phyloP scores from a whole-genome alignment of 2,797 vertebrate species.

The Catostomus latipinnis region DNA sequence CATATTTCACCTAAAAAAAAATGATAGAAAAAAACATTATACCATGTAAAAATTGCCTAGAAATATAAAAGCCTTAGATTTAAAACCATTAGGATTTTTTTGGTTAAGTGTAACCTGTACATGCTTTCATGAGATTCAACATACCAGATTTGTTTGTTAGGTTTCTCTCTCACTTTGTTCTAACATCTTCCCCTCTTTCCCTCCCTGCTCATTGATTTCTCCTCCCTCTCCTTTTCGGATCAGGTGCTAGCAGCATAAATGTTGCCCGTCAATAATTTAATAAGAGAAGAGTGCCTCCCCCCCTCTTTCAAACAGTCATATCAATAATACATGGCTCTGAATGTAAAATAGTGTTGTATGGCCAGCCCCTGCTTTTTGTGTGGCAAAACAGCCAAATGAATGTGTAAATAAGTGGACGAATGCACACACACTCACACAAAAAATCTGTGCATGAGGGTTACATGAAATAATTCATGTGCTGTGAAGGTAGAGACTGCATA shows the following conservation, averaged over 20 bases:
- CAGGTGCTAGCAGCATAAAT: slow-evolving; percentile 68
- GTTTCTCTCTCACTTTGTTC: not conserved
- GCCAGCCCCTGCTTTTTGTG: slow-evolving; percentile 14
- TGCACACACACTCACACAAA: slow-evolving; percentile 23
- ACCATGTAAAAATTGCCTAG: too few species aligned
- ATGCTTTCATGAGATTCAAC: too few species aligned
- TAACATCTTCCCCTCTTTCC: not conserved
- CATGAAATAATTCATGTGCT: slow-evolving; percentile 25
- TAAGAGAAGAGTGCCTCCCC: slow-evolving; percentile 54
- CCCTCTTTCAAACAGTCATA: slow-evolving; percentile 54
- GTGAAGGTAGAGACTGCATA: not conserved
- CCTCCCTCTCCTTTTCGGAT: slow-evolving; percentile 58
- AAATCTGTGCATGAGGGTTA: not conserved
- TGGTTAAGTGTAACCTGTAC: too few species aligned
- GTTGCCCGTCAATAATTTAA: slow-evolving; percentile 80
- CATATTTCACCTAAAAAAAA: too few species aligned
- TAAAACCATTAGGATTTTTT: too few species aligned
- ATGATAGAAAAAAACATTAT: too few species aligned
- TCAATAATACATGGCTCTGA: slow-evolving; percentile 70
- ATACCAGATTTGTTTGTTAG: not conserved
- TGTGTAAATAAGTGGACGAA: slow-evolving; percentile 38
- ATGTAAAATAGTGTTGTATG: slow-evolving; percentile 26
- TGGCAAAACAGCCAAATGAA: slow-evolving; percentile 27
- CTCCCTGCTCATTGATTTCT: too few species aligned
- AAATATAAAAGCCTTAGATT: too few species aligned